Evolutionary conservation across 2,113 vertebrate genomes (phyloP).

Genomic region (Alethe diademata): DNA sequence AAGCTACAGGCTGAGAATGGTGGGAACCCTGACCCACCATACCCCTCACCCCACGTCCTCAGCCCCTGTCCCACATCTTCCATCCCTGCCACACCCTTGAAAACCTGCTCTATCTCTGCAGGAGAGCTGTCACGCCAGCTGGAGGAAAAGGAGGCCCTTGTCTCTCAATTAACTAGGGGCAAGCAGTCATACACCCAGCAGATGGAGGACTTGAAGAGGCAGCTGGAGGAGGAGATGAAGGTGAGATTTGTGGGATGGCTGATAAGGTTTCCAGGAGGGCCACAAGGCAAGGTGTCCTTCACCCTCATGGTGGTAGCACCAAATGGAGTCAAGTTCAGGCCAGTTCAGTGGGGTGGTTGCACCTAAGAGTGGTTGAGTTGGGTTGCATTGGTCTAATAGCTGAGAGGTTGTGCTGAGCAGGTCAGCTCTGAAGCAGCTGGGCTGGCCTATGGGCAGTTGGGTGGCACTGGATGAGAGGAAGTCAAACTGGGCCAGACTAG

Average conservation of each 20-base stretch:
- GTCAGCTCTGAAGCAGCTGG: not conserved
- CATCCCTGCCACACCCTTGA: not conserved
- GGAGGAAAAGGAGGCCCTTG: constrained; percentile 88
- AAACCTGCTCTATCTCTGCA: not conserved
- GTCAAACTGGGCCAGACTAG: not conserved
- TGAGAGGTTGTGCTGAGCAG: not conserved
- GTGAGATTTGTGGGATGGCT: not conserved
- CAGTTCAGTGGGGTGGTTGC: not conserved
- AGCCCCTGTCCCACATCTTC: not conserved
- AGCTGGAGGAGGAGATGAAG: constrained; percentile 85
- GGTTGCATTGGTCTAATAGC: not conserved
- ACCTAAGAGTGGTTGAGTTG: not conserved
- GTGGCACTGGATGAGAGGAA: not conserved
- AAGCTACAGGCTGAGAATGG: constrained; percentile 90
- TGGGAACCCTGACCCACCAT: not conserved
- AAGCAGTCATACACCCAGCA: constrained; percentile 89
- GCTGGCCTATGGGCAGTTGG: accelerated
- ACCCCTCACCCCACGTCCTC: not conserved
- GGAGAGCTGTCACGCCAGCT: constrained; percentile 85
- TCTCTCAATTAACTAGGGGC: constrained; percentile 85
- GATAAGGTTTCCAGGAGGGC: not conserved
- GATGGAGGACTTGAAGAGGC: constrained; percentile 87
- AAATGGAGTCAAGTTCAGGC: not conserved
- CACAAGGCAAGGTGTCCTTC: not conserved
- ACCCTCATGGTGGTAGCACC: not conserved